Conservation (phyloP, 2,888 invertebrate species). For the Charanyca ferruginea region DNA sequence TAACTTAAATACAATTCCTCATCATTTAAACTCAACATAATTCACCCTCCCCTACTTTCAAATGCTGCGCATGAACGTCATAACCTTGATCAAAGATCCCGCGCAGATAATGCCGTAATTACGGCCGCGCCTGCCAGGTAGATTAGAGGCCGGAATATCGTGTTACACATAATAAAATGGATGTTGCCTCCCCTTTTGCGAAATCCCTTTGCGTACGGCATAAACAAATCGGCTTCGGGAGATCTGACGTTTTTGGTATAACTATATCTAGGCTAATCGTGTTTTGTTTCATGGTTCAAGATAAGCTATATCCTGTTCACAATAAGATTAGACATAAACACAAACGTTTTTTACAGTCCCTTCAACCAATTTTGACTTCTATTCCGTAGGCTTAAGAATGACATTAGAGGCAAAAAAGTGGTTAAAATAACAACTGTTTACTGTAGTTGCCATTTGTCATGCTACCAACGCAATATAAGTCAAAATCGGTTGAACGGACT, state of each 20-base stretch:
- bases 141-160: constrained; percentile 46
- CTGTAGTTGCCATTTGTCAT: no score
- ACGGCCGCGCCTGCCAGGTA: constrained; percentile 23
- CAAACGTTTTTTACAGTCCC: no score
- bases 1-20: not conserved
- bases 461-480: no score
- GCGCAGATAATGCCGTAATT: constrained; percentile 51
- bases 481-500: no score
- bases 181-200: constrained; percentile 12
- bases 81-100: constrained; percentile 49
- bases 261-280: no score
- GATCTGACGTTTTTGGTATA: not conserved
- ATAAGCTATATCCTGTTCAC: no score
- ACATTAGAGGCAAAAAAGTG: no score
- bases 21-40: not conserved
- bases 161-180: constrained; percentile 46
- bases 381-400: no score
- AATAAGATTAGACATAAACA: no score
- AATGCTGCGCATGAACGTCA: constrained; percentile 36
- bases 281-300: not conserved
- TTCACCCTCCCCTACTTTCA: constrained; percentile 13
- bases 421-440: no score
- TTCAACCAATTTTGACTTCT: no score
- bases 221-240: constrained; percentile 16
- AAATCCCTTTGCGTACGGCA: constrained; percentile 12